Evolutionary conservation across 2,113 vertebrate genomes (phyloP).

Genomic region (Cynopterus brachyotis): DNA sequence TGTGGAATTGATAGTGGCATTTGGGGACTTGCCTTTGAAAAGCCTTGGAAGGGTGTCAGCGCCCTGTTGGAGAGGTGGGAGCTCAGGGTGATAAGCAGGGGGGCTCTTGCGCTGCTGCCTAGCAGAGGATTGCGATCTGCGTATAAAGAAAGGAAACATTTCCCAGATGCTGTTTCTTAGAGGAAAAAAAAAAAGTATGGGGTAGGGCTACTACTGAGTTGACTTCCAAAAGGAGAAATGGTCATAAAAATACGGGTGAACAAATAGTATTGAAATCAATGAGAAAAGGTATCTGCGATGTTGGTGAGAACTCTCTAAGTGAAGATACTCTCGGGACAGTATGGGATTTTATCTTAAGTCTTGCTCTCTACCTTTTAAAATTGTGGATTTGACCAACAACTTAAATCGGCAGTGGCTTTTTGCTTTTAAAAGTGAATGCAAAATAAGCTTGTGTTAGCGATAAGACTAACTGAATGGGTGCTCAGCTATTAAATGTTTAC

Average conservation of each 20-base stretch:
- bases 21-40: neutral
- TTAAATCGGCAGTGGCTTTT: neutral
- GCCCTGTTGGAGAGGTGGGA: neutral
- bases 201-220: neutral
- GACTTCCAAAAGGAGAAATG: neutral
- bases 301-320: neutral
- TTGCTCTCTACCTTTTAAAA: neutral
- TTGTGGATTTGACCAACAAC: neutral
- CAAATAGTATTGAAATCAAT: neutral
- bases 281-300: neutral
- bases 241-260: neutral
- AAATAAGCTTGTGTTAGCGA: neutral
- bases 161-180: neutral
- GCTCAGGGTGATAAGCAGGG: fast-evolving
- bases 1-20: neutral
- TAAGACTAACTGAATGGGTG: neutral
- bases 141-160: neutral
- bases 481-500: neutral
- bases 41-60: neutral
- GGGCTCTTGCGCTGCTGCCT: neutral
- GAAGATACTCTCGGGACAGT: neutral
- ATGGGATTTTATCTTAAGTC: neutral
- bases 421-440: slow-evolving; percentile 18
- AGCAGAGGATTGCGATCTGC: neutral
- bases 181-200: neutral